These are phyloP conservation scores for Trichopria drosophilae DNA, from an alignment of 2,888 invertebrate genomes.

Conservation along the genomic window DNA sequence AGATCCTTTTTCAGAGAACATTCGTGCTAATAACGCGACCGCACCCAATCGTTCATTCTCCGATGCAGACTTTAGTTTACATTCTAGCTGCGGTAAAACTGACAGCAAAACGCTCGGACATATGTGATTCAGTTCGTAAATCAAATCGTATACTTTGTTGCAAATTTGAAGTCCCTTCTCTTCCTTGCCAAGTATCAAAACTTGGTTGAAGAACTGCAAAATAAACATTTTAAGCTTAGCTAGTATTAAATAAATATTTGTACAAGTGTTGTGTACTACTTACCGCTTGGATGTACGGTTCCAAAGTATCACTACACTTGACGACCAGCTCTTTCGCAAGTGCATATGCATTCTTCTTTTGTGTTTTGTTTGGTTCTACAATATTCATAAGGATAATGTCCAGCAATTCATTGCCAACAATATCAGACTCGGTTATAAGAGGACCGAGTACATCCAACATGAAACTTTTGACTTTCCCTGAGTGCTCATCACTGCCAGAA, in stretches of 20 bases:
- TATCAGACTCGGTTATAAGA: slow-evolving; percentile 92
- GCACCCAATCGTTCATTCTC: slow-evolving; percentile 87
- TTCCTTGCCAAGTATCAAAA: slow-evolving; percentile 88
- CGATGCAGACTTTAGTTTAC: slow-evolving; percentile 89
- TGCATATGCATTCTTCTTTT: slow-evolving; percentile 84
- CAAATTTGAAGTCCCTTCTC: slow-evolving; percentile 79
- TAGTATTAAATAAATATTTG: slow-evolving; percentile 3
- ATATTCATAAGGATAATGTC: slow-evolving; percentile 93
- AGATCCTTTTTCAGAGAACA: slow-evolving; percentile 96
- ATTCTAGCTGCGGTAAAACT: slow-evolving; percentile 92
- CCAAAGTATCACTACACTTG: slow-evolving; percentile 89
- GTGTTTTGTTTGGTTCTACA: slow-evolving; percentile 89
- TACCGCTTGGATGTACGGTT: slow-evolving; percentile 92
- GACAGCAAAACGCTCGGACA: slow-evolving; percentile 83
- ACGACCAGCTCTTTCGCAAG: slow-evolving; percentile 89
- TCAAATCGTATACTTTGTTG: slow-evolving; percentile 89
- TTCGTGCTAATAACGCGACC: slow-evolving; percentile 85
- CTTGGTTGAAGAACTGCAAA: slow-evolving; percentile 91
- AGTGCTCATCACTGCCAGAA: slow-evolving; percentile 83
- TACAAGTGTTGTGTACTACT: slow-evolving; percentile 51
- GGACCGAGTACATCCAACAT: slow-evolving; percentile 96
- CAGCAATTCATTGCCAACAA: slow-evolving; percentile 89
- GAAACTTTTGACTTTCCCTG: slow-evolving; percentile 92
- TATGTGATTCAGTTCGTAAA: slow-evolving; percentile 93
- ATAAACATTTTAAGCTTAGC: slow-evolving; percentile 1